Evolutionary conservation across 2,113 vertebrate genomes (phyloP).

Genomic region (Raja brachyura): DNA sequence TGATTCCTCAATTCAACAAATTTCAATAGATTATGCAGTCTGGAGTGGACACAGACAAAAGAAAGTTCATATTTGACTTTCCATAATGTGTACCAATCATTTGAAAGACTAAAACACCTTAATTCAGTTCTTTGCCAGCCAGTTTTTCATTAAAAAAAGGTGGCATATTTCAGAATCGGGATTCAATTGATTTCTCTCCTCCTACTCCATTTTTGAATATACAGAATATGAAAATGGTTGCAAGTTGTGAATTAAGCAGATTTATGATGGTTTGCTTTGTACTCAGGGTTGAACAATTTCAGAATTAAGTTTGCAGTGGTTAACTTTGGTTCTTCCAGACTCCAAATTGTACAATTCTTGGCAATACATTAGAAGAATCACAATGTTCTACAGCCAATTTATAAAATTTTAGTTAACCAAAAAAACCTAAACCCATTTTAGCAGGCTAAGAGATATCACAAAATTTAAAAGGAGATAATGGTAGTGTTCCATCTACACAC

Average conservation of each 20-base stretch:
- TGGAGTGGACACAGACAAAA: neutral
- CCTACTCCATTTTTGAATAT: neutral
- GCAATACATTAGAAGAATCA: neutral
- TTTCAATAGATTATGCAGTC: neutral
- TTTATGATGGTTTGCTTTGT: neutral
- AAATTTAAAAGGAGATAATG: too few species aligned
- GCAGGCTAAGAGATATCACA: neutral
- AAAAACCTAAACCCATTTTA: neutral
- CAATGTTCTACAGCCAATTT: neutral
- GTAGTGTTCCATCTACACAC: neutral
- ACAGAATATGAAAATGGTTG: neutral
- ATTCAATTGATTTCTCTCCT: constrained; percentile 7
- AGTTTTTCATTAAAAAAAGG: neutral
- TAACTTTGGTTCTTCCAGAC: neutral
- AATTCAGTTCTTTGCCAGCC: constrained; percentile 16
- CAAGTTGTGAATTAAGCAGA: neutral
- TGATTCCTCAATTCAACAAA: neutral
- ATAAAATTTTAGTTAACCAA: neutral
- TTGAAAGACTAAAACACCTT: neutral
- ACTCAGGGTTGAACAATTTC: neutral
- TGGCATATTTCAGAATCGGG: neutral
- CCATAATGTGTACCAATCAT: constrained; percentile 14
- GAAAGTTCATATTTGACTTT: constrained; percentile 17
- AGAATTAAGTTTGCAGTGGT: too few species aligned
- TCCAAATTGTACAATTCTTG: too few species aligned